phyloP scores from a whole-genome alignment of 2,113 vertebrate genomes.

The Addax nasomaculatus region DNA sequence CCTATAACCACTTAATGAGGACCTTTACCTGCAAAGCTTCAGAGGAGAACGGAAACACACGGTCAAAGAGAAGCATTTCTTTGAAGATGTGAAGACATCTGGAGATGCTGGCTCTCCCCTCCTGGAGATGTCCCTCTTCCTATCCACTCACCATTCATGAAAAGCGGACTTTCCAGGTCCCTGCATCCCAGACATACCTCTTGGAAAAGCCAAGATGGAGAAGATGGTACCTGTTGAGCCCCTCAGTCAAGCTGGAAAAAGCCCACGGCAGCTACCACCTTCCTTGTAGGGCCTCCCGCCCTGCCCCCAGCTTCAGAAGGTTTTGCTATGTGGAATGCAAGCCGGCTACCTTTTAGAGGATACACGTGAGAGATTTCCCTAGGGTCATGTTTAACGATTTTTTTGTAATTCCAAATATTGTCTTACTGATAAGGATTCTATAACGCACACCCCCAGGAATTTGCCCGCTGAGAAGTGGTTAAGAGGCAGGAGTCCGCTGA shows the following conservation, averaged over 20 bases:
- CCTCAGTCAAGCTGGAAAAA: fast-evolving
- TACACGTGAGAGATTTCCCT: neutral
- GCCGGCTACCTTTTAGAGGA: fast-evolving
- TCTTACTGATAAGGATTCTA: fast-evolving
- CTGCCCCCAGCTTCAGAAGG: fast-evolving
- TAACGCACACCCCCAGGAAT: fast-evolving
- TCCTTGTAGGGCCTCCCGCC: fast-evolving
- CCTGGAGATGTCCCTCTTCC: fast-evolving
- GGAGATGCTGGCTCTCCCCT: fast-evolving
- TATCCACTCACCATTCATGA: fast-evolving
- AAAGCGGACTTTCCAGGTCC: fast-evolving
- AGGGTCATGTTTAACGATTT: neutral
- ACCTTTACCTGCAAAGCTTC: fast-evolving
- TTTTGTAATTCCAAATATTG: neutral
- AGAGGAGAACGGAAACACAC: fast-evolving
- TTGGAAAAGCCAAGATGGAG: neutral
- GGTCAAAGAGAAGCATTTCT: neutral
- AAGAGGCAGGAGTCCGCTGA: fast-evolving
- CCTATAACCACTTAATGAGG: fast-evolving
- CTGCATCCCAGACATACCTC: neutral
- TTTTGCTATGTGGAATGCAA: neutral
- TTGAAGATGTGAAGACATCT: fast-evolving
- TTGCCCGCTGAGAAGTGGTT: fast-evolving
- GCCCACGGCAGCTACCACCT: fast-evolving
- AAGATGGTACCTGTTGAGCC: fast-evolving